Evolutionary conservation across 2,797 vertebrate genomes (phyloP).

Genomic region (Arctocebus calabarensis): DNA sequence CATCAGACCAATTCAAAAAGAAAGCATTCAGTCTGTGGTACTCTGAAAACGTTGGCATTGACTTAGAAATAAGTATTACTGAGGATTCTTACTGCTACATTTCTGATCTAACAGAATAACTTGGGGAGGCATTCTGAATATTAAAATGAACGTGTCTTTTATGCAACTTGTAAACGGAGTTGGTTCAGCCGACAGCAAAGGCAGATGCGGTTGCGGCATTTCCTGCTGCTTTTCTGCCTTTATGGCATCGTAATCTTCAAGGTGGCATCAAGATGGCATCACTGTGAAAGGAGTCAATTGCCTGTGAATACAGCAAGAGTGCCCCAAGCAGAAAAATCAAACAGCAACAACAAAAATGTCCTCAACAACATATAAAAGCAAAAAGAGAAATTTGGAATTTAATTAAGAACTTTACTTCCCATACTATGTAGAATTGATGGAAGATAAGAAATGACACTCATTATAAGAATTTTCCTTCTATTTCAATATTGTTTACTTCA

Average conservation of each 20-base stretch:
- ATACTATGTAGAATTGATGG: background rate
- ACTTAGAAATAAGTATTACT: background rate
- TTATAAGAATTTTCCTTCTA: conserved; percentile 8
- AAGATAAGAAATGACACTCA: conserved; percentile 35
- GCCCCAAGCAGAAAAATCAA: background rate
- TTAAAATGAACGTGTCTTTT: conserved; percentile 46
- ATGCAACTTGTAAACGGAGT: background rate
- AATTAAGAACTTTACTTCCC: conserved; percentile 40
- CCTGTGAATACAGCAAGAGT: background rate
- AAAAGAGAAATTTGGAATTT: background rate
- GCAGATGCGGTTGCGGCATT: background rate
- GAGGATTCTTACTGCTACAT: background rate
- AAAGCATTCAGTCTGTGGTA: background rate
- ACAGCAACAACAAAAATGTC: background rate
- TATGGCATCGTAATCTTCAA: background rate
- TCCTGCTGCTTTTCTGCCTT: background rate
- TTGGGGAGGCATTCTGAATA: background rate
- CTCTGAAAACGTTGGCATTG: conserved; percentile 33
- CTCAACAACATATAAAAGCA: background rate
- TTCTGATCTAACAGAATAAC: conserved; percentile 6
- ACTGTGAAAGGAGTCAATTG: background rate
- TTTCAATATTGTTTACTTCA: background rate
- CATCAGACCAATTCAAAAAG: background rate
- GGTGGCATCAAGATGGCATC: background rate
- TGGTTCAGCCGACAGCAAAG: conserved; percentile 21